These are phyloP conservation scores for Scomberomorus guttatus DNA, from an alignment of 2,797 vertebrate species.

Conservation along the genomic window DNA sequence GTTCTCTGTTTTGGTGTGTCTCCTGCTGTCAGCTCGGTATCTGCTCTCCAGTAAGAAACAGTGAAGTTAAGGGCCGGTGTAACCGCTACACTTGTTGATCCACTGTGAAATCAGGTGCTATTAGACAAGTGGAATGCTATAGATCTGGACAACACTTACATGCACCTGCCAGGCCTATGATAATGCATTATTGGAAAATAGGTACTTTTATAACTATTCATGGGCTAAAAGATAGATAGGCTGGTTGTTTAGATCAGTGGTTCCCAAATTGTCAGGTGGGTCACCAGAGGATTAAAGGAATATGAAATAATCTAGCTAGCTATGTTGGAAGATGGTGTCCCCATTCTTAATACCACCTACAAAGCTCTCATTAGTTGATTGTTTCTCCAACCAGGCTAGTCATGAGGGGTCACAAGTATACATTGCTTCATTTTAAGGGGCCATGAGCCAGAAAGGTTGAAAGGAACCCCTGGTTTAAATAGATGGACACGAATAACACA, in stretches of 20 bases:
- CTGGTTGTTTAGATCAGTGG: constrained; percentile 29
- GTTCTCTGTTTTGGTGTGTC: constrained; percentile 18
- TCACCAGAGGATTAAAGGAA: neutral
- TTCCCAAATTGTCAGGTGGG: constrained; percentile 1
- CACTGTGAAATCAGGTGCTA: constrained; percentile 91
- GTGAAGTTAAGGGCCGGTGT: constrained; percentile 57
- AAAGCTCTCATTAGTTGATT: constrained; percentile 5
- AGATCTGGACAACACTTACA: constrained; percentile 56
- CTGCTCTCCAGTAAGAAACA: constrained; percentile 64
- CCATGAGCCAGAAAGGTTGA: neutral
- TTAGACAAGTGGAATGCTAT: constrained; percentile 69
- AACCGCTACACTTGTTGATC: constrained; percentile 76
- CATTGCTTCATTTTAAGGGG: neutral
- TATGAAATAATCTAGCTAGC: neutral
- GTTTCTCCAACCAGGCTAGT: neutral
- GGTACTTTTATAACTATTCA: constrained; percentile 14
- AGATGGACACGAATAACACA: neutral
- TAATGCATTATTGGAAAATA: constrained; percentile 8
- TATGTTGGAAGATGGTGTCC: neutral
- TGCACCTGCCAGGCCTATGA: constrained; percentile 16
- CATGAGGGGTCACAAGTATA: neutral
- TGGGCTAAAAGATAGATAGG: constrained; percentile 17
- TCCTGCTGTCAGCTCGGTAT: constrained; percentile 56
- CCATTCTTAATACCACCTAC: neutral
- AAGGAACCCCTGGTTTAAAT: constrained; percentile 7